These are phyloP conservation scores for Eulemur rufifrons DNA, from an alignment of 2,113 vertebrate genomes.

Conservation along the genomic window DNA sequence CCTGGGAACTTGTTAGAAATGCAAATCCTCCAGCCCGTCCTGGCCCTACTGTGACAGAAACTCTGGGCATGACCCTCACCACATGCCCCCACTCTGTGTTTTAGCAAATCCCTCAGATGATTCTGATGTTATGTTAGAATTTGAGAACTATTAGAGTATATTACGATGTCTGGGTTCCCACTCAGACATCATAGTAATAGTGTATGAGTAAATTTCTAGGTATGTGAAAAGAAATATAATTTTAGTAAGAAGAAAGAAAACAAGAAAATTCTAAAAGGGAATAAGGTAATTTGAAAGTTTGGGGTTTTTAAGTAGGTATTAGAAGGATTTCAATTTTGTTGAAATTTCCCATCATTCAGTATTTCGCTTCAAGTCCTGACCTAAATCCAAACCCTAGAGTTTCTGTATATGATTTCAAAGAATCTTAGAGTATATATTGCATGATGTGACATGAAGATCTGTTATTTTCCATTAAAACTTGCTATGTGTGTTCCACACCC, in stretches of 20 bases:
- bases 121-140: neutral
- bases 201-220: neutral
- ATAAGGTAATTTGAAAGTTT: neutral
- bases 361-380: neutral
- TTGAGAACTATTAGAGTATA: neutral
- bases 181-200: too few relatives aligned
- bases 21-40: neutral
- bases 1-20: neutral
- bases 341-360: neutral
- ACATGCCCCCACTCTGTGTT: neutral
- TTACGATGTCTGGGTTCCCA: neutral
- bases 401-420: neutral
- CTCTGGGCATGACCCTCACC: neutral
- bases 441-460: neutral
- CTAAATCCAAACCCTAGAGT: neutral
- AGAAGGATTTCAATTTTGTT: neutral
- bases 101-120: neutral
- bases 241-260: neutral
- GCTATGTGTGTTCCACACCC: neutral
- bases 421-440: neutral
- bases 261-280: neutral
- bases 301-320: neutral
- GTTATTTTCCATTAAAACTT: conserved; percentile 36
- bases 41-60: neutral
- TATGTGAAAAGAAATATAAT: neutral